These are phyloP conservation scores for Drosophila navojoa DNA, from an alignment of 1,140 invertebrate genomes.

Conservation along the genomic window DNA sequence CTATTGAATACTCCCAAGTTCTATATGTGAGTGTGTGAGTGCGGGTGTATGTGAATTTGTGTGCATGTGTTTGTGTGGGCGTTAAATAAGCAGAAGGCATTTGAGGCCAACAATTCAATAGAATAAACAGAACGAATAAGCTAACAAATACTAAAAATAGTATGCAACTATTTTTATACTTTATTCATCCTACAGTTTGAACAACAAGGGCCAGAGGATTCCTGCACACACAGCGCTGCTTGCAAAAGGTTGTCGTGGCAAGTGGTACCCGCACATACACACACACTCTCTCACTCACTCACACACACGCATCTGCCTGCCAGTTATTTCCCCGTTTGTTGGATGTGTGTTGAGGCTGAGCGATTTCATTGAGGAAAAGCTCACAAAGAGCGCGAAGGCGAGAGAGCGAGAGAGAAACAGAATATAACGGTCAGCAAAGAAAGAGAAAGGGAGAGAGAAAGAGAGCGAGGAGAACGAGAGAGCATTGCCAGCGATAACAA, in stretches of 20 bases:
- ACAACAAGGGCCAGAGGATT: constrained; percentile 67
- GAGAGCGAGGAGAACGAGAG: constrained; percentile 19
- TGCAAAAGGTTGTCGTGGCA: constrained; percentile 75
- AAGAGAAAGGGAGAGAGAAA: constrained; percentile 11
- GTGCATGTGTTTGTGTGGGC: not conserved
- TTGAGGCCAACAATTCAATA: constrained; percentile 18
- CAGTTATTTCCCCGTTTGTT: constrained; percentile 40
- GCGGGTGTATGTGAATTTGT: not conserved
- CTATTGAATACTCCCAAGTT: constrained; percentile 12
- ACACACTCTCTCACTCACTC: constrained; percentile 44
- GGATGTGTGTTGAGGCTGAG: constrained; percentile 40
- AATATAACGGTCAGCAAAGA: constrained; percentile 10
- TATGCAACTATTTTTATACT: constrained; percentile 70
- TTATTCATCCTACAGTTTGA: constrained; percentile 51
- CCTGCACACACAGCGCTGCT: constrained; percentile 45
- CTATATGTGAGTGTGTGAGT: constrained; percentile 3
- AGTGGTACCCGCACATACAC: constrained; percentile 68
- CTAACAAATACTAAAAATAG: constrained; percentile 63
- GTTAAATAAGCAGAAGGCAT: constrained; percentile 1
- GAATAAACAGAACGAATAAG: constrained; percentile 32
- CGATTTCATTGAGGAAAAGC: constrained; percentile 75
- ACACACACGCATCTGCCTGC: constrained; percentile 38
- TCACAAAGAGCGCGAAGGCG: constrained; percentile 20
- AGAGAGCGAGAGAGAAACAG: constrained; percentile 24
- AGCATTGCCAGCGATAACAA: constrained; percentile 62